phyloP scores from a whole-genome alignment of 2,113 vertebrate species.

The Globicephala melas region DNA sequence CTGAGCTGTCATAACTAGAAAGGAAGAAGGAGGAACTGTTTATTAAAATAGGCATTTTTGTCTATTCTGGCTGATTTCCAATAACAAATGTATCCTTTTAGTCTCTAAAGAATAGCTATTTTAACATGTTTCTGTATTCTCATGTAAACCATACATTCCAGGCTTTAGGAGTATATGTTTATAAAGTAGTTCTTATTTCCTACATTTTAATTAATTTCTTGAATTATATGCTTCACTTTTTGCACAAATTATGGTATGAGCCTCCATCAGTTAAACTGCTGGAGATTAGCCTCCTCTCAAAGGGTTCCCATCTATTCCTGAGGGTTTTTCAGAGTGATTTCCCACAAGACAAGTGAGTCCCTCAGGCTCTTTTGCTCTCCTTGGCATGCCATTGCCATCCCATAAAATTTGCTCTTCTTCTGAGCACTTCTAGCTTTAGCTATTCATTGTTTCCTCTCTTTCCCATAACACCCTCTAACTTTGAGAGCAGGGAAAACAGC shows the following conservation, averaged over 20 bases:
- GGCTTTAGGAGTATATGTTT: not conserved
- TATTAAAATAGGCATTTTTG: not conserved
- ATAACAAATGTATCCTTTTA: not conserved
- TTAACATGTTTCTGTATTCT: constrained; percentile 21
- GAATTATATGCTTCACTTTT: constrained; percentile 3
- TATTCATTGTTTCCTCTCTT: not conserved
- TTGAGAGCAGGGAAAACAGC: not conserved
- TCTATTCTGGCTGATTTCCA: constrained; percentile 18
- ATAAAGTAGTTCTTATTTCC: not conserved
- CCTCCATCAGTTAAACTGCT: not conserved
- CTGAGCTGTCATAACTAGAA: not conserved
- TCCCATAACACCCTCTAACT: not conserved
- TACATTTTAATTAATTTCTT: constrained; percentile 17
- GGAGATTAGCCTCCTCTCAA: not conserved
- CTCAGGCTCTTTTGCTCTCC: not conserved
- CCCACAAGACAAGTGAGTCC: not conserved
- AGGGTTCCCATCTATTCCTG: not conserved
- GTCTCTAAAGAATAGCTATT: not conserved
- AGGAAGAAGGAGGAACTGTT: not conserved
- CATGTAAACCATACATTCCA: not conserved
- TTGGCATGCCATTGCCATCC: not conserved
- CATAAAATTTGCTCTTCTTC: not conserved
- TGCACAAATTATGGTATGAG: not conserved
- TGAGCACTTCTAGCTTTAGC: not conserved
- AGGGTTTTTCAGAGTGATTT: not conserved